Evolutionary conservation across 1,140 invertebrate species (phyloP).

Genomic region (Bursaphelenchus mucronatus): DNA sequence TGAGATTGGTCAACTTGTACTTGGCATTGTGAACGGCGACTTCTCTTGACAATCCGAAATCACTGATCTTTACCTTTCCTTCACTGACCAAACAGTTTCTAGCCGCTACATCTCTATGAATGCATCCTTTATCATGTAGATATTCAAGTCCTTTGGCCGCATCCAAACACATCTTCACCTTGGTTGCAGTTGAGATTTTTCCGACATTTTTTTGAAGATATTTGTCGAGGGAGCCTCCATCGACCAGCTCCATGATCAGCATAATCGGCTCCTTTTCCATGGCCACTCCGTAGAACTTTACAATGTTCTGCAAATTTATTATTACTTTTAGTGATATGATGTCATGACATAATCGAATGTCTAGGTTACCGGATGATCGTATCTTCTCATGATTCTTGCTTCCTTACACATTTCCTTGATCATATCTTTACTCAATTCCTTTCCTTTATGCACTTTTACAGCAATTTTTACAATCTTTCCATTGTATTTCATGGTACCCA

Average conservation of each 20-base stretch:
- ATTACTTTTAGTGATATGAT: neutral
- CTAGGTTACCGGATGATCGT: slow-evolving; percentile 76
- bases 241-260: slow-evolving; percentile 97
- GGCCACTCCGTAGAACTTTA: slow-evolving; percentile 91
- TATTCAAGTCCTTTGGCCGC: slow-evolving; percentile 90
- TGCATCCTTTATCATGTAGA: slow-evolving; percentile 89
- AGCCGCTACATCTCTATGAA: slow-evolving; percentile 68
- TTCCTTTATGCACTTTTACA: slow-evolving; percentile 84
- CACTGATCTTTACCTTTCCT: slow-evolving; percentile 88
- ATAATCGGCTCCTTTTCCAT: slow-evolving; percentile 96
- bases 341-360: neutral
- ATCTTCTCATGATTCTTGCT: slow-evolving; percentile 89
- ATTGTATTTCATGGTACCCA: slow-evolving; percentile 76
- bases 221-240: slow-evolving; percentile 66
- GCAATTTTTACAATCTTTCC: slow-evolving; percentile 73
- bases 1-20: slow-evolving; percentile 45
- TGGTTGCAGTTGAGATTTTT: slow-evolving; percentile 44
- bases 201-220: slow-evolving; percentile 72
- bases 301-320: slow-evolving; percentile 66
- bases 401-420: slow-evolving; percentile 93
- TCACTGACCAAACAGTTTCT: slow-evolving; percentile 84
- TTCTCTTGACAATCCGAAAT: slow-evolving; percentile 95
- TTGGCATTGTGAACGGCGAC: slow-evolving; percentile 27
- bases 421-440: slow-evolving; percentile 86
- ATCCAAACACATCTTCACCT: slow-evolving; percentile 81